Evolutionary conservation across 2,888 invertebrate genomes (phyloP), one percentile per base, ranked within the genome.

Genomic region (Proisotoma minuta): DNA sequence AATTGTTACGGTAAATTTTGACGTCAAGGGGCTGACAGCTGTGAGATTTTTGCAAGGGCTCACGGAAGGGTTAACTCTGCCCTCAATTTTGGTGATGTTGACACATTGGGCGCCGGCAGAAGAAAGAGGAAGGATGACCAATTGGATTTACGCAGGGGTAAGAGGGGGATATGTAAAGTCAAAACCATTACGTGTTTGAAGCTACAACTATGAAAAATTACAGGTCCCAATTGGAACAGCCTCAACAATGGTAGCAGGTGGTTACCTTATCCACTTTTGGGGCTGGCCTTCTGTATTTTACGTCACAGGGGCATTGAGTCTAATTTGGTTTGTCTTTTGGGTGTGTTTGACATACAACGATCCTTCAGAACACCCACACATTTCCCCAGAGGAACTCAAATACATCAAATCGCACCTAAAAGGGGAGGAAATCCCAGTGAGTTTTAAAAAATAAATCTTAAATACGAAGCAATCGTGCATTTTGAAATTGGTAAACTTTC

Each of bases 171-270:
- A n/a, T n/a, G n/a, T n/a, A n/a, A n/a, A n/a, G n/a, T n/a, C n/a
- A n/a, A n/a, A n/a, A n/a, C n/a, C n/a, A n/a, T n/a, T n/a, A n/a
- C n/a, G n/a, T n/a, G n/a, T n/a, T n/a, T n/a, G n/a, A n/a, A n/a
- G n/a, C n/a, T n/a, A n/a, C n/a, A n/a, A n/a, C n/a, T n/a, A n/a
- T n/a, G n/a, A n/a, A n/a, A n/a, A n/a, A n/a, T n/a, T n/a, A n/a
- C n/a, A n/a, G n/a, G n/a, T 91, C n/a, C 91, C 92, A 78, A 88
- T 95, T 76, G 95, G 95, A 47, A 93, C 92, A 62, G 89, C 94
- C 1, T 81, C 91, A 63, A 90, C 91, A 0, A 80, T 92, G 74
- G 91, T 92, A 0, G 77, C 91, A 71, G 88, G 90, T 2, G 91
- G 91, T 0, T 87, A 88, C 84, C 79, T 93, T 0, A 92, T 91